Evolutionary conservation across 2,888 invertebrate genomes (phyloP), one percentile per base, ranked within the genome.

Genomic region (Acholoe squamosa): DNA sequence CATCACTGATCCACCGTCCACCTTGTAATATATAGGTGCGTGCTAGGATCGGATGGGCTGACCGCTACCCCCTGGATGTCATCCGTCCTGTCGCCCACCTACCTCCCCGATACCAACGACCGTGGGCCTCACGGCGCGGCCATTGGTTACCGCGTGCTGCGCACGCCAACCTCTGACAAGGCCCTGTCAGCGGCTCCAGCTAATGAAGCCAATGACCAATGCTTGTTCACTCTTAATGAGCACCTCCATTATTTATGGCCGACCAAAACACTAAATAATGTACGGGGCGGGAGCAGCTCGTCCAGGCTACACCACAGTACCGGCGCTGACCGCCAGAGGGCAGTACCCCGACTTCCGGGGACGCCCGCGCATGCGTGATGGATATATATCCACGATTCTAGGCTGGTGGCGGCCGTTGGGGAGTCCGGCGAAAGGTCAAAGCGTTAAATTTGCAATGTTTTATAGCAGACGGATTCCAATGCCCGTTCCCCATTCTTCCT

Each of bases 191-290:
- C 86, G 54, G 31, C 86, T 22, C 33, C 52, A n/a, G 54, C 56
- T 86, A 86, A 86, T 86, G 86, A 86, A 86, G 86, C 86, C 86
- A 86, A 86, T 86, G 86, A 86, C 54, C 56, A 86, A 86, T 54
- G 54, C 54, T 86, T 86, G 86, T 86, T 86, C 86, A 86, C 86
- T 54, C 86, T 86, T 86, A 86, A 86, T 86, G 86, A 86, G 54
- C 54, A 54, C 86, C 56, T 86, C 86, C 86, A 86, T 86, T 86
- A 86, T 86, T 86, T 86, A 86, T 86, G 22, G 86, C 86, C 28
- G 28, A 86, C 86, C 22, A 52, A 86, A 86, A 86, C 86, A 54
- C 86, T 86, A 86, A 86, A 86, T 86, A 86, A 86, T 86, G 86
- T 86, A 86, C 86, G 25, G 34, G 10, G 86, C 16, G n/a, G 19